These are phyloP conservation scores for Balanococcus diminutus DNA, from an alignment of 2,888 invertebrate genomes.

Conservation along the genomic window DNA sequence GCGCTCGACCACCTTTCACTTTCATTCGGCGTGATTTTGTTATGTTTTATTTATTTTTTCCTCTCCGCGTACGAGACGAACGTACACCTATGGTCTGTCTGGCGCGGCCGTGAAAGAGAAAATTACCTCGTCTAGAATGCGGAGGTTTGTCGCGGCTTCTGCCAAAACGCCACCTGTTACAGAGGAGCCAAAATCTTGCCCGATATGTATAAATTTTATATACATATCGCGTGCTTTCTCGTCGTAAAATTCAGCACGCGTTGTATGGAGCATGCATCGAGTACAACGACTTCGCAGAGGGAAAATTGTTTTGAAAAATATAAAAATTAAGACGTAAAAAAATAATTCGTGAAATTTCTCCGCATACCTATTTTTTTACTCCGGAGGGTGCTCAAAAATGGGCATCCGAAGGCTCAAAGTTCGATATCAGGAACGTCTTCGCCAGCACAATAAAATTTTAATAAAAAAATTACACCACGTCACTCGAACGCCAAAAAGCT, in stretches of 20 bases:
- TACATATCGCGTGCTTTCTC: background rate
- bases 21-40: conserved; percentile 17
- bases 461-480: background rate
- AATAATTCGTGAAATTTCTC: background rate
- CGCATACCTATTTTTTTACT: background rate
- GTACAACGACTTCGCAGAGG: background rate
- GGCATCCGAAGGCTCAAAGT: background rate
- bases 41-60: background rate
- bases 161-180: conserved; percentile 7
- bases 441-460: background rate
- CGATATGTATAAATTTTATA: background rate
- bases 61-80: background rate
- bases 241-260: background rate
- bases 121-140: background rate
- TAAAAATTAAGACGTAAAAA: background rate
- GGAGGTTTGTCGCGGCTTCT: background rate
- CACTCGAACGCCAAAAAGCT: background rate
- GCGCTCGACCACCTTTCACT: background rate
- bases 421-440: background rate
- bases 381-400: background rate
- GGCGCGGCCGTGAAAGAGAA: background rate
- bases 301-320: background rate
- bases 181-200: background rate
- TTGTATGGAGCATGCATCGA: background rate
- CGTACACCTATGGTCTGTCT: background rate